Percentiles rank a stretch among this genome's conserved stretches.
phyloP scores from a whole-genome alignment of 2,113 vertebrate genomes.

The Brachypteracias leptosomus region DNA sequence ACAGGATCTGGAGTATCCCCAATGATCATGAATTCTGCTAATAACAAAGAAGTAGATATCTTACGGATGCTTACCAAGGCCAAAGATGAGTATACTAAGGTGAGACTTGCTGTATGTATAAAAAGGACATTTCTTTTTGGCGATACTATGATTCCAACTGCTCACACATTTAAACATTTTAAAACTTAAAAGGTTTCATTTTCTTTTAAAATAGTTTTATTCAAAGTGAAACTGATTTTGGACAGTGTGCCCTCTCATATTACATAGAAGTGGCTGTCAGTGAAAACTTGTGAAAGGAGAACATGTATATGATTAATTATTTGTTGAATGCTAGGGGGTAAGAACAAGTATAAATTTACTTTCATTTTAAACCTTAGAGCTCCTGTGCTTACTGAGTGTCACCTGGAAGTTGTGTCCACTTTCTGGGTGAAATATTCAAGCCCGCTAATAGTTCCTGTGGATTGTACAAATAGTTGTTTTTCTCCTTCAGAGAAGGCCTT shows the following conservation, averaged over 20 bases:
- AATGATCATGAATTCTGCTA: conserved; percentile 62
- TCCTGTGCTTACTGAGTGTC: background rate
- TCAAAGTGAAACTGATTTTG: background rate
- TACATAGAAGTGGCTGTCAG: background rate
- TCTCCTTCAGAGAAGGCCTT: background rate
- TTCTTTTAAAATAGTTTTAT: background rate
- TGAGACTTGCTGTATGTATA: conserved; percentile 44
- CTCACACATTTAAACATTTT: background rate
- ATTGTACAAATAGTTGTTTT: background rate
- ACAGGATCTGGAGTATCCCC: conserved; percentile 74
- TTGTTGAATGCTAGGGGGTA: background rate
- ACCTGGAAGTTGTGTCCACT: background rate
- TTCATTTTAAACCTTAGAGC: background rate
- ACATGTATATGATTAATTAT: background rate
- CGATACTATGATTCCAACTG: background rate
- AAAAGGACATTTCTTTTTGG: background rate
- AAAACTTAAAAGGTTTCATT: background rate
- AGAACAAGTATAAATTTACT: background rate
- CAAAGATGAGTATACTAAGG: conserved; percentile 92
- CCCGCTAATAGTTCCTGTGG: background rate
- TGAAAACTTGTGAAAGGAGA: background rate
- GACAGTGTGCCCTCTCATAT: background rate
- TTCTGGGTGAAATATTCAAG: background rate
- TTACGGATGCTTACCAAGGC: conserved; percentile 93
- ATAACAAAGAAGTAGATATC: conserved; percentile 87